phyloP scores from a whole-genome alignment of 2,113 vertebrate genomes.

The Pheucticus melanocephalus region DNA sequence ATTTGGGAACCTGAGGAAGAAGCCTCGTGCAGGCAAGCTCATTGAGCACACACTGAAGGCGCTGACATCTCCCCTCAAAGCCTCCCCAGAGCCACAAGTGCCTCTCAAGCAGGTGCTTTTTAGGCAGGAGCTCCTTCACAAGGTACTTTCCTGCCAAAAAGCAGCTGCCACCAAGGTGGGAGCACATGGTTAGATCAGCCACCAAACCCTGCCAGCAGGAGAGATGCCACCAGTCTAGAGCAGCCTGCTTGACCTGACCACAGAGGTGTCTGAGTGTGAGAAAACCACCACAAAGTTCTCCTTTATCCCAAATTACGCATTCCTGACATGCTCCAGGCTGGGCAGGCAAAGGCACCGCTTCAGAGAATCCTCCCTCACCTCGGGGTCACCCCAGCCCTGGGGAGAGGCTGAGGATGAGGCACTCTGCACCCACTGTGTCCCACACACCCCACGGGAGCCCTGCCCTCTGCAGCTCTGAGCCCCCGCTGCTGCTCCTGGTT shows the following conservation, averaged over 20 bases:
- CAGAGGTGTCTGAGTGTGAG: accelerated
- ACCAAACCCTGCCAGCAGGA: background rate
- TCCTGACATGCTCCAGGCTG: background rate
- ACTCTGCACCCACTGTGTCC: background rate
- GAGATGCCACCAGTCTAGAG: background rate
- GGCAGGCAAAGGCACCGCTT: background rate
- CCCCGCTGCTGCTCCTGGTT: background rate
- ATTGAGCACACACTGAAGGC: background rate
- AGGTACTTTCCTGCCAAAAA: background rate
- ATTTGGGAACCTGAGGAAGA: background rate
- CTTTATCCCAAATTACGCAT: background rate
- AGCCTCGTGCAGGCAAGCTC: background rate
- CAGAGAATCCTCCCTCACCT: background rate
- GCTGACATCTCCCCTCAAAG: background rate
- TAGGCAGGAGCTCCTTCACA: background rate
- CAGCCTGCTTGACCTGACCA: background rate
- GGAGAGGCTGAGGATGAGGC: background rate
- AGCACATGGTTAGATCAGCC: background rate
- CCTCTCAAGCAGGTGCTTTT: background rate
- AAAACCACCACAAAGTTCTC: background rate
- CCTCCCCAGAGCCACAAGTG: background rate
- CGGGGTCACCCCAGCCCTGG: background rate
- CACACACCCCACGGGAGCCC: accelerated
- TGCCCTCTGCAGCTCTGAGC: background rate
- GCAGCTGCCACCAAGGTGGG: background rate